Evolutionary conservation across 2,797 vertebrate genomes (phyloP).

Genomic region (Eurystomus glaucurus): DNA sequence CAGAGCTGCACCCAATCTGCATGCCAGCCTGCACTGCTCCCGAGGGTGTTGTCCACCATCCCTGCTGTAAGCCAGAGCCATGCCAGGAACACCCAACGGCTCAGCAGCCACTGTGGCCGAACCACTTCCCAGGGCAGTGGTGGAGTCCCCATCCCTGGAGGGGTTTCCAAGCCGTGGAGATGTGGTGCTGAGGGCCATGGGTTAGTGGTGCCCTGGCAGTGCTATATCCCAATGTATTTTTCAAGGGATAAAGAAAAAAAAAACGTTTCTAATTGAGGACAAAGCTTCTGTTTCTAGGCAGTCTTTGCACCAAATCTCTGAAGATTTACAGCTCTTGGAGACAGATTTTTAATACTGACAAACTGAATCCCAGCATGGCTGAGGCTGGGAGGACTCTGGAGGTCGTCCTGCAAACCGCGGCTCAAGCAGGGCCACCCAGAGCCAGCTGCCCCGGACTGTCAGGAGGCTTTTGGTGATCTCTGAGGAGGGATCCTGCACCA

Average conservation of each 20-base stretch:
- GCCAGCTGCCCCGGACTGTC: not conserved
- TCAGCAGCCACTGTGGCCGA: not conserved
- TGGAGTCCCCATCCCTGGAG: too few species aligned
- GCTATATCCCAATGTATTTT: not conserved
- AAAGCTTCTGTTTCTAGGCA: not conserved
- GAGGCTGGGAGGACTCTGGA: not conserved
- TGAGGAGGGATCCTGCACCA: not conserved
- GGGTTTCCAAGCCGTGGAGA: too few species aligned
- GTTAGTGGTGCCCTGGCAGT: too few species aligned
- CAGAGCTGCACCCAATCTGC: not conserved
- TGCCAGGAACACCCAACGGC: not conserved
- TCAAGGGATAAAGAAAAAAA: not conserved
- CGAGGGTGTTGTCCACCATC: not conserved
- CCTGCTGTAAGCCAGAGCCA: not conserved
- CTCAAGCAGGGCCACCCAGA: not conserved
- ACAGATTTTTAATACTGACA: not conserved
- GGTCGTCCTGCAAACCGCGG: rapidly evolving
- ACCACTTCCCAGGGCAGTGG: not conserved
- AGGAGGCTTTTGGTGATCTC: not conserved
- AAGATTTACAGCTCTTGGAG: not conserved
- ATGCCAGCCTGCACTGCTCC: rapidly evolving
- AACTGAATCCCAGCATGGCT: rapidly evolving
- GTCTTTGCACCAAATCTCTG: not conserved
- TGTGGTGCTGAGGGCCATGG: too few species aligned
- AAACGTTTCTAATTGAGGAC: not conserved